Evolutionary conservation across 2,888 invertebrate species (phyloP).

Genomic region (Laothoe populi): DNA sequence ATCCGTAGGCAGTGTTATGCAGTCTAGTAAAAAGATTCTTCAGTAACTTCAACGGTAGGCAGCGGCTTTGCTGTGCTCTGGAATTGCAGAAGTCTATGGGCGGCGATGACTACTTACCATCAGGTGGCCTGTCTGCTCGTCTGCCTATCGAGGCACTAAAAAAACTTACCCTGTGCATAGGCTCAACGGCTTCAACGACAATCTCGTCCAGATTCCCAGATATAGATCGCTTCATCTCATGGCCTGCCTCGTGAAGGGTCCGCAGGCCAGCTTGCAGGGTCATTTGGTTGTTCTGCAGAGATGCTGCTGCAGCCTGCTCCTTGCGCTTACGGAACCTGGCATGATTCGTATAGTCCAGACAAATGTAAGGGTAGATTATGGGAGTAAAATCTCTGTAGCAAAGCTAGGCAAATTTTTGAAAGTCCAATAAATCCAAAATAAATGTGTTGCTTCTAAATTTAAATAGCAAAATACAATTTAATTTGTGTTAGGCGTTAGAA

Average conservation of each 20-base stretch:
- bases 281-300: constrained; percentile 87
- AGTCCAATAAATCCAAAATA: neutral
- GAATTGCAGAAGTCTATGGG: too few species aligned
- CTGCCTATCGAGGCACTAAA: too few species aligned
- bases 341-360: constrained; percentile 27
- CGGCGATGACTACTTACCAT: too few species aligned
- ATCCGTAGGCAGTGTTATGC: too few species aligned
- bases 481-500: neutral
- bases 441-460: neutral
- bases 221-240: constrained; percentile 98
- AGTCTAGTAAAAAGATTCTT: neutral
- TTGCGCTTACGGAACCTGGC: constrained; percentile 97
- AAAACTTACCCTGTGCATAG: constrained; percentile 95
- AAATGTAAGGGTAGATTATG: neutral
- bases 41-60: too few species aligned
- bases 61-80: too few species aligned
- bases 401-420: neutral
- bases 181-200: constrained; percentile 96
- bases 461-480: neutral
- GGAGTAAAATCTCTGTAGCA: constrained; percentile 10
- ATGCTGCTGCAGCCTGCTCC: constrained; percentile 88
- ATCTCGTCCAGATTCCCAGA: constrained; percentile 98
- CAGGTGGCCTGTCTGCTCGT: too few species aligned
- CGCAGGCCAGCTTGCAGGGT: constrained; percentile 97
- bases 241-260: constrained; percentile 98